Evolutionary conservation across 2,797 vertebrate species (phyloP).

Genomic region (Synaphobranchus kaupii): DNA sequence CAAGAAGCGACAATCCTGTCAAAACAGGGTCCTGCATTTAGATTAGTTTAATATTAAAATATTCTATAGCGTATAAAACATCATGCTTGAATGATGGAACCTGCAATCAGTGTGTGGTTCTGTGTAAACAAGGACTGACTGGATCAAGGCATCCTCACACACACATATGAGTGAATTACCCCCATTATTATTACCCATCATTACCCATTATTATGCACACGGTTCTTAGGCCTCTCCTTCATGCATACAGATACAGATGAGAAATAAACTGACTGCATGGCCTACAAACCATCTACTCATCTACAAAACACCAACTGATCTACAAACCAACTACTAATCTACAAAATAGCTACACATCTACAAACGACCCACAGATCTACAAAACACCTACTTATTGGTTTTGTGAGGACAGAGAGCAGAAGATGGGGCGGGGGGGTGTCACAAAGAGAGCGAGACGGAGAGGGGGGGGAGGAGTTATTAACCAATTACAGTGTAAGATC

Average conservation of each 20-base stretch:
- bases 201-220: neutral
- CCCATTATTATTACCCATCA: no score
- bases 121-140: constrained; percentile 17
- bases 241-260: neutral
- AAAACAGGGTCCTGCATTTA: neutral
- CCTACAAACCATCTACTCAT: neutral
- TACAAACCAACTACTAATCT: constrained; percentile 7
- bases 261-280: neutral
- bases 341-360: neutral
- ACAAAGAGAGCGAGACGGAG: neutral
- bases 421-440: neutral
- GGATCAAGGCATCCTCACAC: neutral
- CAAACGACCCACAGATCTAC: neutral
- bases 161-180: no score
- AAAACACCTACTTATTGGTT: constrained; percentile 24
- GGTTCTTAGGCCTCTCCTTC: neutral
- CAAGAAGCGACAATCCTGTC: neutral
- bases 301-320: neutral
- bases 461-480: neutral
- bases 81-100: neutral
- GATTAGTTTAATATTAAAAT: neutral
- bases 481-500: no score
- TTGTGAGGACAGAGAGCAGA: constrained; percentile 13
- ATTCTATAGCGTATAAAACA: neutral
- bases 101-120: neutral